These are phyloP conservation scores for Terebella lapidaria DNA, from an alignment of 2,888 invertebrate species.

Conservation along the genomic window DNA sequence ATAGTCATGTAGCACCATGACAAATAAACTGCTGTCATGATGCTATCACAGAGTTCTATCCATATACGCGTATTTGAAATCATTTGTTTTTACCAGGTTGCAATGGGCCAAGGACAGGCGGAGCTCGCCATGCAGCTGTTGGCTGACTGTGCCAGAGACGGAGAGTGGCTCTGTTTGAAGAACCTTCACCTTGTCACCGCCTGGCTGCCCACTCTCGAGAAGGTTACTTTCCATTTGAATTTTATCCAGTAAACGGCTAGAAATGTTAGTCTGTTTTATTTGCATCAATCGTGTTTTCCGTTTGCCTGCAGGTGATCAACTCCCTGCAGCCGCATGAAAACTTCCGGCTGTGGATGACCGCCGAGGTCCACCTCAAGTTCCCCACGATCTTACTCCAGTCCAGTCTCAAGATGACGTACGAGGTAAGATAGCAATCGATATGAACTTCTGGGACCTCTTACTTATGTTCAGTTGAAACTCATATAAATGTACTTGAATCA, in stretches of 20 bases:
- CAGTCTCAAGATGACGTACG: constrained; percentile 73
- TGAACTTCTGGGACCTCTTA: not conserved
- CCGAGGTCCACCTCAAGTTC: constrained; percentile 74
- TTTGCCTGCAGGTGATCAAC: constrained; percentile 58
- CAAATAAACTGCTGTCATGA: too few species aligned
- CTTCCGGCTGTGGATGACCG: constrained; percentile 79
- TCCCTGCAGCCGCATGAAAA: constrained; percentile 55
- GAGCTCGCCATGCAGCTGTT: constrained; percentile 62
- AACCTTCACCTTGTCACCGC: constrained; percentile 73
- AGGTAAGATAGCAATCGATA: too few species aligned
- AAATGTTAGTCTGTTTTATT: too few species aligned
- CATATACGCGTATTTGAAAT: too few species aligned
- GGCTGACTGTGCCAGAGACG: constrained; percentile 60
- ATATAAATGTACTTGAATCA: too few species aligned
- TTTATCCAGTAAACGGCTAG: too few species aligned
- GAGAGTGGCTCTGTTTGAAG: constrained; percentile 75
- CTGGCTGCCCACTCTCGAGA: constrained; percentile 68
- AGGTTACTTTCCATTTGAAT: constrained; percentile 50
- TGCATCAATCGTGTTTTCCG: not conserved
- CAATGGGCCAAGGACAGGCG: constrained; percentile 77
- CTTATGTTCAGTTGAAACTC: not conserved
- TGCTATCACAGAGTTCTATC: too few species aligned
- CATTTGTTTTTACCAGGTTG: constrained; percentile 58
- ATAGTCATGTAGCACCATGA: too few species aligned
- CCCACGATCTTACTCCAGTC: constrained; percentile 71